These are phyloP conservation scores for Urophycis tenuis DNA, from an alignment of 2,797 vertebrate genomes.

Conservation along the genomic window DNA sequence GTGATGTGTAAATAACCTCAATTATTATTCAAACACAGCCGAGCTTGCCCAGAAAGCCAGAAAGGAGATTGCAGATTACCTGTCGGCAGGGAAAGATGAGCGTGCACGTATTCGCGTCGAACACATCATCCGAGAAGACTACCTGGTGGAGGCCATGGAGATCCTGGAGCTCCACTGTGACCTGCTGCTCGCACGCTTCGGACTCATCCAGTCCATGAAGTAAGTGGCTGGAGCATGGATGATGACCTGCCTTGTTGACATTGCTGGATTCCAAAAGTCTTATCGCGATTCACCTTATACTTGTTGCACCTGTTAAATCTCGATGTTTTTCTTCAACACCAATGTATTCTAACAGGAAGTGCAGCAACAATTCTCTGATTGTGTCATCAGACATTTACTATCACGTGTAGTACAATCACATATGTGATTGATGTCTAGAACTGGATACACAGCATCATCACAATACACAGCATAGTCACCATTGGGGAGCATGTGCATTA, in stretches of 20 bases:
- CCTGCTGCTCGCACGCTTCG: conserved; percentile 87
- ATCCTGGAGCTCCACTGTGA: conserved; percentile 97
- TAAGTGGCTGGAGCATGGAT: background rate
- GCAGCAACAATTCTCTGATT: too few relatives aligned
- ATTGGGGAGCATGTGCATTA: background rate
- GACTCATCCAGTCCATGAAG: conserved; percentile 94
- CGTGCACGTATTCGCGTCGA: conserved; percentile 94
- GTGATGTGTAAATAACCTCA: too few relatives aligned
- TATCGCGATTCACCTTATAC: too few relatives aligned
- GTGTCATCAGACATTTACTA: too few relatives aligned
- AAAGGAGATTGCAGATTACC: conserved; percentile 97
- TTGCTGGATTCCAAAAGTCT: background rate
- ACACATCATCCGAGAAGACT: conserved; percentile 98
- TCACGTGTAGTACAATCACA: too few relatives aligned
- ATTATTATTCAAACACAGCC: conserved; percentile 63
- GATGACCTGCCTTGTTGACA: background rate
- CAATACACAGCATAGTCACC: too few relatives aligned
- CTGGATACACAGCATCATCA: too few relatives aligned
- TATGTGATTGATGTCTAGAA: too few relatives aligned
- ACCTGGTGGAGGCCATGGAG: conserved; percentile 99
- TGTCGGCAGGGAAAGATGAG: conserved; percentile 92
- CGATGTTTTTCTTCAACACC: background rate
- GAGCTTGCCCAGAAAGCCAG: conserved; percentile 95
- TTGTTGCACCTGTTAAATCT: background rate
- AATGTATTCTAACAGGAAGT: background rate